A percentile compares a stretch with the other conserved stretches of the same genome.
These are phyloP conservation scores for Zaprionus tsacasi DNA, from an alignment of 1,140 invertebrate species.

Conservation along the genomic window DNA sequence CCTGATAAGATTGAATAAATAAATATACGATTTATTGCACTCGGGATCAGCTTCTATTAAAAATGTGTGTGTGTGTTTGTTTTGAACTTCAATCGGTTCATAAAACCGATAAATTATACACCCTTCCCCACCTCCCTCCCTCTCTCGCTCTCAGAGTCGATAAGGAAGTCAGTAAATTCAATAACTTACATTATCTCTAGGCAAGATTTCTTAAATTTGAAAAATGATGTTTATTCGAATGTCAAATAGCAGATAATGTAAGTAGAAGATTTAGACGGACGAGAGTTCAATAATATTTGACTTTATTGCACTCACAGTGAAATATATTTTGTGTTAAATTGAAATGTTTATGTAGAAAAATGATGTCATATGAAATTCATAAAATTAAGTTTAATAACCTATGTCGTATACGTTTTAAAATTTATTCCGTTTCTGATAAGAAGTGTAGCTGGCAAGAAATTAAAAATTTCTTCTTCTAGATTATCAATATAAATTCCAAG, in stretches of 20 bases:
- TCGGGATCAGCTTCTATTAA: not conserved
- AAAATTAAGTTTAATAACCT: not conserved
- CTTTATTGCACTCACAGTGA: not conserved
- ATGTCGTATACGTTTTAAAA: no score
- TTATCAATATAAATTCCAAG: no score
- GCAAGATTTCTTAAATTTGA: not conserved
- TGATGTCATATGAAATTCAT: not conserved
- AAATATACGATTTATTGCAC: constrained; percentile 9
- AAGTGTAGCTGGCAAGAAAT: no score
- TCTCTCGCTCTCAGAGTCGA: not conserved
- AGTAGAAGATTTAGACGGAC: not conserved
- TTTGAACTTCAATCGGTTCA: constrained; percentile 22
- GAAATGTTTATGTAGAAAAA: not conserved
- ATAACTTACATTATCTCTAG: not conserved
- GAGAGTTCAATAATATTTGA: not conserved
- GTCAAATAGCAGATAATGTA: not conserved
- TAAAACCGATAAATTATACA: constrained; percentile 15
- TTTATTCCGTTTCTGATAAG: no score
- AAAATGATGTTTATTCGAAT: not conserved
- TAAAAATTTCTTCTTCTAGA: no score
- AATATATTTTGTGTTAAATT: not conserved
- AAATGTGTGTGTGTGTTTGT: constrained; percentile 42
- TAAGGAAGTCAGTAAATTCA: no score
- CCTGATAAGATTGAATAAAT: constrained; percentile 23
- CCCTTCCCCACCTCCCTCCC: not conserved